Conservation (phyloP, 2,797 vertebrate species). For the Bovichtus variegatus region DNA sequence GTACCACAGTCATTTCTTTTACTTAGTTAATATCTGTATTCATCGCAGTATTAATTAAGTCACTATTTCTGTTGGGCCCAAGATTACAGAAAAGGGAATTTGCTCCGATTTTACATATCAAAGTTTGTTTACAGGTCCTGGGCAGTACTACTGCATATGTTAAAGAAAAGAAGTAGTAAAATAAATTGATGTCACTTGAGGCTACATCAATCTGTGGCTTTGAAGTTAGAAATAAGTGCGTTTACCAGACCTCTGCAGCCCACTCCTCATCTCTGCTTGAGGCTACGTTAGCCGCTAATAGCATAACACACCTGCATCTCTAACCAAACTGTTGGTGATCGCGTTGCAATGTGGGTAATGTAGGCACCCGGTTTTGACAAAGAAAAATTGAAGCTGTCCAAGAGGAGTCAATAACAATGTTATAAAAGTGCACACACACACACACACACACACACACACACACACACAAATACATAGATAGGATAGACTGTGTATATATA, state of each 20-base stretch:
- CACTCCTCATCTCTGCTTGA: neutral
- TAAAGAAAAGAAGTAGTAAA: neutral
- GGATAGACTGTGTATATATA: too few species aligned
- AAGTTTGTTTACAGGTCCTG: constrained; percentile 19
- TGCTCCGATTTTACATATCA: neutral
- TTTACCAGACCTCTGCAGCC: neutral
- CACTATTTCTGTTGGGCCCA: neutral
- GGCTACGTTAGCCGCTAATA: constrained; percentile 2
- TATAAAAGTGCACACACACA: too few species aligned
- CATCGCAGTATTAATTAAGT: neutral
- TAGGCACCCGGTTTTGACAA: neutral
- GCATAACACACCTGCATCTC: neutral
- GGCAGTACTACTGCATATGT: neutral
- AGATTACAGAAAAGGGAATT: neutral
- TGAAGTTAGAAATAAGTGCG: neutral
- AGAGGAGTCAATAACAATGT: too few species aligned
- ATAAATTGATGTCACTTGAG: neutral
- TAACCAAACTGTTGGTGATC: neutral
- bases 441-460: too few species aligned
- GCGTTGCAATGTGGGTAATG: constrained; percentile 19
- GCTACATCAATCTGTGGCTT: neutral
- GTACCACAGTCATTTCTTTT: constrained; percentile 8
- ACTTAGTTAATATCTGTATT: constrained; percentile 3
- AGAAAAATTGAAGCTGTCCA: too few species aligned
- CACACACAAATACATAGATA: too few species aligned